Conservation (phyloP, 1,140 invertebrate genomes). For the Reticulitermes speratus region DNA sequence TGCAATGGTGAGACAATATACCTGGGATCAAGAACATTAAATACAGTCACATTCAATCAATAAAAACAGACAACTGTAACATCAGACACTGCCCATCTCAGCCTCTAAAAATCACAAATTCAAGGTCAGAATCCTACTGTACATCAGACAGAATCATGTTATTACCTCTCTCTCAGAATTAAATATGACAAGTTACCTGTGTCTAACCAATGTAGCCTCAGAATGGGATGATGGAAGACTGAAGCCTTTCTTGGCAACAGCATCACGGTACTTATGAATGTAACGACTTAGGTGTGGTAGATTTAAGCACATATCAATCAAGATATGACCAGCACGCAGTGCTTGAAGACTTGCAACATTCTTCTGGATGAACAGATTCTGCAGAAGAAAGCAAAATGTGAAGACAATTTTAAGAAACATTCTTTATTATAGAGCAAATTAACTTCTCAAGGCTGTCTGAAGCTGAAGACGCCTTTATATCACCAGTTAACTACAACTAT, state of each 20-base stretch:
- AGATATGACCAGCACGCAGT: slow-evolving; percentile 72
- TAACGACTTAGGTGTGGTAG: slow-evolving; percentile 75
- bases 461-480: no score
- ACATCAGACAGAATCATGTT: no score
- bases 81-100: neutral
- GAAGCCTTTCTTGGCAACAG: slow-evolving; percentile 63
- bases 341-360: slow-evolving; percentile 61
- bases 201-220: slow-evolving; percentile 71
- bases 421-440: no score
- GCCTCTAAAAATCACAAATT: no score
- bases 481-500: no score
- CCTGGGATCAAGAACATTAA: no score
- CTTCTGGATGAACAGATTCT: slow-evolving; percentile 48
- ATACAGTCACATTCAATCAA: no score
- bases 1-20: no score
- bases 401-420: no score
- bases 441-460: no score
- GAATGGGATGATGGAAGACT: slow-evolving; percentile 67
- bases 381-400: neutral
- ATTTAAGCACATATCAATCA: slow-evolving; percentile 76
- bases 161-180: slow-evolving; percentile 34
- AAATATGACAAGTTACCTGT: slow-evolving; percentile 37
- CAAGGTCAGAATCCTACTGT: no score
- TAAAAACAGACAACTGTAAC: no score
- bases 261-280: slow-evolving; percentile 67